A percentile compares a stretch with the other conserved stretches of the same genome.
phyloP scores from a whole-genome alignment of 30 jellyfish, hydroid and myxozoan species.

The Clytia hemisphaerica region DNA sequence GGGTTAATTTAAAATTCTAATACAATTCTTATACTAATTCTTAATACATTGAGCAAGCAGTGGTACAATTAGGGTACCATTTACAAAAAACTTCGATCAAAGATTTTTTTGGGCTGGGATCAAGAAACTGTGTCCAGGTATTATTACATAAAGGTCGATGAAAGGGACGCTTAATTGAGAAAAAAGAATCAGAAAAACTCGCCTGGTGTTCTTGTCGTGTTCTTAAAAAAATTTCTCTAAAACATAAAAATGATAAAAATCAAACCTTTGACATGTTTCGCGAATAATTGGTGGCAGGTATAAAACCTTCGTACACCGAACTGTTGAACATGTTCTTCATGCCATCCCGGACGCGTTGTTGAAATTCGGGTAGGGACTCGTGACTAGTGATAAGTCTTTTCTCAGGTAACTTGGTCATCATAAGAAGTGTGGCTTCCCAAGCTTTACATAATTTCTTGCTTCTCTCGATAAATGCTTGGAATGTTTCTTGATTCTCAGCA shows the following conservation, averaged over 20 bases:
- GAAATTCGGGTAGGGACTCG: background rate
- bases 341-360: constrained; percentile 12
- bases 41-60: too few relatives aligned
- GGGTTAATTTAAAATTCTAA: too few relatives aligned
- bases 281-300: constrained; percentile 7
- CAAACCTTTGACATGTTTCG: background rate
- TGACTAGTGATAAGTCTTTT: background rate
- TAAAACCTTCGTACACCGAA: constrained; percentile 5
- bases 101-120: too few relatives aligned
- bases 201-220: too few relatives aligned
- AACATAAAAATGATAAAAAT: background rate
- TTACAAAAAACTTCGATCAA: too few relatives aligned
- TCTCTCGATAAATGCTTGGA: constrained; percentile 4
- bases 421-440: constrained; percentile 28
- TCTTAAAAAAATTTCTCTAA: too few relatives aligned
- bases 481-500: constrained; percentile 1
- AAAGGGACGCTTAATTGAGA: too few relatives aligned
- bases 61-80: too few relatives aligned
- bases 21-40: too few relatives aligned
- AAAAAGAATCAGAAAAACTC: too few relatives aligned
- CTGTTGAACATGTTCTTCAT: constrained; percentile 25
- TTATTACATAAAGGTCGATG: too few relatives aligned
- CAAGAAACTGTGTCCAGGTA: too few relatives aligned
- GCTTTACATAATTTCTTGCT: constrained; percentile 25
- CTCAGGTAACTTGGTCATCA: constrained; percentile 16